Evolutionary conservation across 2,888 invertebrate species (phyloP).

Genomic region (Plutella xylostella): DNA sequence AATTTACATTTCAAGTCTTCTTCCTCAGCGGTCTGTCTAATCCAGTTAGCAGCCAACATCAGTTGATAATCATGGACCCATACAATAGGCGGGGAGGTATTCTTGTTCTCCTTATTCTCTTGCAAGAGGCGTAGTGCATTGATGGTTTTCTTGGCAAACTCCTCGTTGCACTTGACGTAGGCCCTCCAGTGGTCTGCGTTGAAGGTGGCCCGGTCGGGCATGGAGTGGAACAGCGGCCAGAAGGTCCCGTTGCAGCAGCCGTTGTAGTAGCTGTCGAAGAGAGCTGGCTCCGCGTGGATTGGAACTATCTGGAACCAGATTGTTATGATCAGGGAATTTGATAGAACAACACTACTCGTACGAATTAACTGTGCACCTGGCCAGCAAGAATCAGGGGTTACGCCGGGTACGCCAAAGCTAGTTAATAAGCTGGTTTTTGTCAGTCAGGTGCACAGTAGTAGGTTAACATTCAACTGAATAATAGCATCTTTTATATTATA

Average conservation of each 20-base stretch:
- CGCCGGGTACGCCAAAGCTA: no score
- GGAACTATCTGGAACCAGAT: slow-evolving; percentile 82
- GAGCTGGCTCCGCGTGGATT: slow-evolving; percentile 78
- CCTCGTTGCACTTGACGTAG: slow-evolving; percentile 83
- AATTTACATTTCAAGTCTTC: slow-evolving; percentile 81
- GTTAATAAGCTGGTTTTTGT: no score
- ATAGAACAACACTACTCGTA: no score
- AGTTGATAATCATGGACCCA: slow-evolving; percentile 97
- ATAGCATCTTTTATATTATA: no score
- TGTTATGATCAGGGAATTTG: no score
- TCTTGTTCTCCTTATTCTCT: slow-evolving; percentile 52
- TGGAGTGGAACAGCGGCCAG: slow-evolving; percentile 93
- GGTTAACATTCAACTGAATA: no score
- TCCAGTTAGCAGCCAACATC: slow-evolving; percentile 92
- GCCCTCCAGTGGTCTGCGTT: slow-evolving; percentile 86
- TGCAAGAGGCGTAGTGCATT: slow-evolving; percentile 72
- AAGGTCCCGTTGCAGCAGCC: slow-evolving; percentile 93
- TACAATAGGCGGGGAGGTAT: slow-evolving; percentile 75
- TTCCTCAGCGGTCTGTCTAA: slow-evolving; percentile 85
- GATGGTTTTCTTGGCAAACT: slow-evolving; percentile 85
- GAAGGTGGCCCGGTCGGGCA: slow-evolving; percentile 90
- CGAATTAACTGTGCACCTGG: no score
- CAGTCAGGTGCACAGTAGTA: no score
- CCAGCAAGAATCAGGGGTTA: no score
- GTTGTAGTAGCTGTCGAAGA: slow-evolving; percentile 91